Conservation (phyloP, 1,140 invertebrate genomes). For the Calliopsis andreniformis region DNA sequence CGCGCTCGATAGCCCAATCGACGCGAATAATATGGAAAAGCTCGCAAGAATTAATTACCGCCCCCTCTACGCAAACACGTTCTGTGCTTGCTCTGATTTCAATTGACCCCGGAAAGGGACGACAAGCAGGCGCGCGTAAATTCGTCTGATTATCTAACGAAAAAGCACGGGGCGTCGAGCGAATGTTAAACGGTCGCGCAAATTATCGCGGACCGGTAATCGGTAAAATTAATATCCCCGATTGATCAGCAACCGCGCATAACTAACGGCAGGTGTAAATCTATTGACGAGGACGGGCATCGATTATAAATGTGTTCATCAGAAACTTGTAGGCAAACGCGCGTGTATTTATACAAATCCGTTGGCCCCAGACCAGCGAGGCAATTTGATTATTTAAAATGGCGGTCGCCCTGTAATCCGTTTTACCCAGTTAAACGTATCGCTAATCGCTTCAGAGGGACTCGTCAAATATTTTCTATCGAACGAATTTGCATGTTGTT, state of each 20-base stretch:
- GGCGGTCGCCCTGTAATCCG: slow-evolving; percentile 58
- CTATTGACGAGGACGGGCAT: slow-evolving; percentile 47
- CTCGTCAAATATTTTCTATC: slow-evolving; percentile 64
- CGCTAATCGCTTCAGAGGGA: slow-evolving; percentile 62
- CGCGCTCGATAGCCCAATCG: too few relatives aligned
- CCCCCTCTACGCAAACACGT: too few relatives aligned
- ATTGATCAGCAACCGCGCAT: slow-evolving; percentile 27
- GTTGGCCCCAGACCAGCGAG: slow-evolving; percentile 49
- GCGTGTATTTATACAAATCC: slow-evolving; percentile 52
- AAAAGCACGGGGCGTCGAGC: slow-evolving; percentile 4
- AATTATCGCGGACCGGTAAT: slow-evolving; percentile 26
- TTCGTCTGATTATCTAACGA: background rate
- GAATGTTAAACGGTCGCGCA: slow-evolving; percentile 27
- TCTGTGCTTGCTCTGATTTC: background rate
- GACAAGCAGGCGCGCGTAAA: background rate
- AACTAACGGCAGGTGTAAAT: slow-evolving; percentile 45
- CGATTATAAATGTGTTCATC: slow-evolving; percentile 53
- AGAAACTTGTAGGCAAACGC: slow-evolving; percentile 58
- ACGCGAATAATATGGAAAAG: too few relatives aligned
- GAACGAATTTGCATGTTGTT: slow-evolving; percentile 38
- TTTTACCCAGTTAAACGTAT: slow-evolving; percentile 64
- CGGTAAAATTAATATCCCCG: slow-evolving; percentile 42
- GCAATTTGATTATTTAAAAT: slow-evolving; percentile 66
- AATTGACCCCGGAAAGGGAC: background rate
- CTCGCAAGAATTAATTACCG: too few relatives aligned